These are phyloP conservation scores for Venturia canescens DNA, from an alignment of 1,140 invertebrate species.

Conservation along the genomic window DNA sequence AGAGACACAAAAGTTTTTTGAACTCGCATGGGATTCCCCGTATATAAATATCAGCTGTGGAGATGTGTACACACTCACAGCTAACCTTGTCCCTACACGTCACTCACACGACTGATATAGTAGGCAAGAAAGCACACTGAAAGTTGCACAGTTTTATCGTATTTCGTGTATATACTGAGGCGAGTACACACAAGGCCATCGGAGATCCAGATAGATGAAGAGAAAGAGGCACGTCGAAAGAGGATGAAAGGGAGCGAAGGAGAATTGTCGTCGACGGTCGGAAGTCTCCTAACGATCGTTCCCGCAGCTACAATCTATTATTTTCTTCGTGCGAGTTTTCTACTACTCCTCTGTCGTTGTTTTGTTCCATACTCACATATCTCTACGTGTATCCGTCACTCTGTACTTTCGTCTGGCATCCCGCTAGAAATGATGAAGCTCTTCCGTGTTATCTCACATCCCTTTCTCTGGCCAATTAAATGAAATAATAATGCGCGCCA, in stretches of 20 bases:
- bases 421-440: constrained; percentile 3
- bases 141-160: not conserved
- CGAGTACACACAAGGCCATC: not conserved
- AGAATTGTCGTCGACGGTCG: constrained; percentile 31
- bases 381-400: constrained; percentile 1
- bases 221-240: constrained; percentile 22
- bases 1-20: too few relatives aligned
- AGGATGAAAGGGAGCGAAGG: constrained; percentile 38
- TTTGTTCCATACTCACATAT: not conserved
- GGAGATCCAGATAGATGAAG: constrained; percentile 1
- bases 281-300: constrained; percentile 41
- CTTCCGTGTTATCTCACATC: not conserved
- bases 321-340: constrained; percentile 30
- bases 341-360: not conserved
- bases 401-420: constrained; percentile 24
- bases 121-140: not conserved
- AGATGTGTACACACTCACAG: not conserved
- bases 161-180: not conserved
- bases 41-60: not conserved
- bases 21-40: not conserved
- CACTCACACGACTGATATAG: not conserved
- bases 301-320: constrained; percentile 35
- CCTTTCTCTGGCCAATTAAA: not conserved
- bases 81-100: not conserved
- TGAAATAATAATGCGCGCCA: not conserved